Evolutionary conservation across 37 sponge, comb jelly and placozoan genomes (phyloP).

Genomic region (Tethya wilhelma): DNA sequence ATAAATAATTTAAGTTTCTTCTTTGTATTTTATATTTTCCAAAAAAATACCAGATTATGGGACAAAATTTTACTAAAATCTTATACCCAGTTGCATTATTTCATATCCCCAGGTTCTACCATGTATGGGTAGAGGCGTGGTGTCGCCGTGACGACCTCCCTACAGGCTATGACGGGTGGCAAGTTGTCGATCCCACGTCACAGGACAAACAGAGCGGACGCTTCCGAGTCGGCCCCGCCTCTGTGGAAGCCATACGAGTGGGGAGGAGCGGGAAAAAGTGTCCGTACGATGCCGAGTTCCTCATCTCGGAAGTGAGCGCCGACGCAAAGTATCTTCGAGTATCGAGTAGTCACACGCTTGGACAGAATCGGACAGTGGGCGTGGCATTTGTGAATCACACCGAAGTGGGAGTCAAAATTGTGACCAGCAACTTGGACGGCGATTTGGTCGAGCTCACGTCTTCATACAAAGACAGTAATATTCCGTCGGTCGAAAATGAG

Average conservation of each 20-base stretch:
- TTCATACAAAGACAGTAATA: slow-evolving; percentile 20
- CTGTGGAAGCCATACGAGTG: slow-evolving; percentile 30
- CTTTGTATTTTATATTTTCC: no score
- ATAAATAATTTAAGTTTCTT: no score
- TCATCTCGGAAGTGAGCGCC: slow-evolving; percentile 43
- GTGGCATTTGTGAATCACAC: slow-evolving; percentile 31
- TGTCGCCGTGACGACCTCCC: slow-evolving; percentile 76
- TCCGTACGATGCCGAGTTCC: slow-evolving; percentile 28
- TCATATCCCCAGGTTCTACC: slow-evolving; percentile 80
- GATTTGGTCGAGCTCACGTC: slow-evolving; percentile 25
- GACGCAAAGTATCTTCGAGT: slow-evolving; percentile 58
- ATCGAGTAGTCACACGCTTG: neutral
- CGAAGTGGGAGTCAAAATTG: slow-evolving; percentile 24
- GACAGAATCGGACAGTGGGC: neutral
- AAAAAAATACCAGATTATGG: no score
- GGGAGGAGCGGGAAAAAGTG: slow-evolving; percentile 3
- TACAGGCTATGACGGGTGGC: slow-evolving; percentile 74
- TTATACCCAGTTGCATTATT: no score
- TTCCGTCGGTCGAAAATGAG: neutral
- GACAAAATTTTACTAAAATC: no score
- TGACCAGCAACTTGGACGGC: slow-evolving; percentile 6
- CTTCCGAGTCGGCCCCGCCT: slow-evolving; percentile 50
- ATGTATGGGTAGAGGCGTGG: slow-evolving; percentile 86
- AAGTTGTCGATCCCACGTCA: slow-evolving; percentile 64
- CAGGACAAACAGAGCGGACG: slow-evolving; percentile 48